Conservation (phyloP, 2,797 vertebrate species). For the Yasuhikotakia modesta region DNA sequence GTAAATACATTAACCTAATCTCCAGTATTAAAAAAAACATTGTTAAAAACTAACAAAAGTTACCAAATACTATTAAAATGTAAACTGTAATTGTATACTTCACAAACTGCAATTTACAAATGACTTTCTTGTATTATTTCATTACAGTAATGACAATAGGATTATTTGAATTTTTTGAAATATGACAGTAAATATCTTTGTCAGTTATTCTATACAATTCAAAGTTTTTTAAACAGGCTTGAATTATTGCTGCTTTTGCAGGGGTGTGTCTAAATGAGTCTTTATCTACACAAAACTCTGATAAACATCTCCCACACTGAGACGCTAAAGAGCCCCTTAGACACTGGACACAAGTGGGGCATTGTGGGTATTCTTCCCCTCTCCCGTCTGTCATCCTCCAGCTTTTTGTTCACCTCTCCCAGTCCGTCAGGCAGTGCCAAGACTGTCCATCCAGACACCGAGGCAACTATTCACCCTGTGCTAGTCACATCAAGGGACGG, state of each 20-base stretch:
- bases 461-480: constrained; percentile 48
- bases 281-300: constrained; percentile 43
- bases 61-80: no score
- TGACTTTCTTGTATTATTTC: no score
- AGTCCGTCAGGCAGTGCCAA: constrained; percentile 56
- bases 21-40: background rate
- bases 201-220: background rate
- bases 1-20: no score
- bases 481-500: constrained; percentile 40
- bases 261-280: constrained; percentile 27
- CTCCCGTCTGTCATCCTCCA: constrained; percentile 47
- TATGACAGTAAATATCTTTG: background rate
- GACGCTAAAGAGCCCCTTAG: constrained; percentile 50
- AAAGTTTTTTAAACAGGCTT: background rate
- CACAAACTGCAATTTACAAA: no score
- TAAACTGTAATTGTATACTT: no score
- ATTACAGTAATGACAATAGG: no score
- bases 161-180: no score
- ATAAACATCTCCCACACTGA: constrained; percentile 40
- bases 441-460: constrained; percentile 43
- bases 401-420: constrained; percentile 58
- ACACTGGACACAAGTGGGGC: constrained; percentile 59
- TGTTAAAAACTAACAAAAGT: background rate
- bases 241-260: constrained; percentile 22
- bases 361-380: constrained; percentile 58